Evolutionary conservation across 2,888 invertebrate genomes (phyloP).

Genomic region (Pammene fasciana): DNA sequence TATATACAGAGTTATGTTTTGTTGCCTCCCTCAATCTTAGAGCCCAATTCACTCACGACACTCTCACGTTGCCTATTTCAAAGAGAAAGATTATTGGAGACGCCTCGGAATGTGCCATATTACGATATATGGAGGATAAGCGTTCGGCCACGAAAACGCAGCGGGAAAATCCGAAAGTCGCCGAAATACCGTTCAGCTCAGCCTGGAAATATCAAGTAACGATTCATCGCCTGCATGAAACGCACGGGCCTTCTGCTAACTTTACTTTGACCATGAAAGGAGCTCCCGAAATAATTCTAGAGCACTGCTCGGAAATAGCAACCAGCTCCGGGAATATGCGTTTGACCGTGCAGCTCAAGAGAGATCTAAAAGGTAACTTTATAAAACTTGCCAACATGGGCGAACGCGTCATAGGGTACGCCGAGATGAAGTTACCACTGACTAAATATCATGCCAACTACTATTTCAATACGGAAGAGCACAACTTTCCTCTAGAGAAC

Average conservation of each 20-base stretch:
- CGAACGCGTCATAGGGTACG: slow-evolving; percentile 93
- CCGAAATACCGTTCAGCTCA: slow-evolving; percentile 88
- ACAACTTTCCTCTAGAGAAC: slow-evolving; percentile 86
- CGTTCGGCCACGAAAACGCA: slow-evolving; percentile 82
- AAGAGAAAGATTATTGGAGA: slow-evolving; percentile 85
- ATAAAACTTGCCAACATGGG: slow-evolving; percentile 92
- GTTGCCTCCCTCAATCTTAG: slow-evolving; percentile 88
- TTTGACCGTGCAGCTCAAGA: slow-evolving; percentile 76
- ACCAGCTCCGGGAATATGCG: slow-evolving; percentile 79
- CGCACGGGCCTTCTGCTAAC: slow-evolving; percentile 38
- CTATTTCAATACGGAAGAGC: slow-evolving; percentile 81
- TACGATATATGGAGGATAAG: slow-evolving; percentile 86
- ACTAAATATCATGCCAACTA: slow-evolving; percentile 78
- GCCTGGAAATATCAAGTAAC: slow-evolving; percentile 88
- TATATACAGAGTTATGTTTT: slow-evolving; percentile 63
- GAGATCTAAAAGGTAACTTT: slow-evolving; percentile 86
- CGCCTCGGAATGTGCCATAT: slow-evolving; percentile 87
- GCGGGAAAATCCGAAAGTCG: slow-evolving; percentile 80
- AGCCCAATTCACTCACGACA: slow-evolving; percentile 86
- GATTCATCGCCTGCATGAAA: slow-evolving; percentile 83
- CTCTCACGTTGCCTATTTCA: slow-evolving; percentile 69
- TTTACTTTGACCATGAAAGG: slow-evolving; percentile 87
- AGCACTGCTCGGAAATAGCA: slow-evolving; percentile 83
- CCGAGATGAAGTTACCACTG: slow-evolving; percentile 86
- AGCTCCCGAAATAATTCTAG: slow-evolving; percentile 88